Evolutionary conservation across 2,113 vertebrate species (phyloP).

Genomic region (Grus americana): DNA sequence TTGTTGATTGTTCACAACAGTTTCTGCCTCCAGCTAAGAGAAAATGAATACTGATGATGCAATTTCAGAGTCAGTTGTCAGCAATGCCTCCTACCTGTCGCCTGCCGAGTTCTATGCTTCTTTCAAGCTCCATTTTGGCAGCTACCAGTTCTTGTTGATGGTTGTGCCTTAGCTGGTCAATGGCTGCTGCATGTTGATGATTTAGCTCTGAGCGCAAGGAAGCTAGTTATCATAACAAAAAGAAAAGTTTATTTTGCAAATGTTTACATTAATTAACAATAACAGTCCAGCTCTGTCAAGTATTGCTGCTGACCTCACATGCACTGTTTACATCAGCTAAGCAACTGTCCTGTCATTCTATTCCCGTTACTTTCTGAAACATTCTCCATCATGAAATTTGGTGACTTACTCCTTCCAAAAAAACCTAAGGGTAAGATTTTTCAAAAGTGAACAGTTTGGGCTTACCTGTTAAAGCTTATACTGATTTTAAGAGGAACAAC

Average conservation of each 20-base stretch:
- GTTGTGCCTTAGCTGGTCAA: slow-evolving; percentile 90
- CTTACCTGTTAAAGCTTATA: not conserved
- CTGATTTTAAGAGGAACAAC: not conserved
- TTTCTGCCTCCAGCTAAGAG: not conserved
- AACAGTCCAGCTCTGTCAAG: not conserved
- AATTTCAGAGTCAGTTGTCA: not conserved
- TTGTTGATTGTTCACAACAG: not conserved
- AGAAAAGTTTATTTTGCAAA: not conserved
- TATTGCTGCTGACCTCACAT: not conserved
- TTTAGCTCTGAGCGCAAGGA: slow-evolving; percentile 95
- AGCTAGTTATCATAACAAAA: slow-evolving; percentile 71
- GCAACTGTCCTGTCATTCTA: not conserved
- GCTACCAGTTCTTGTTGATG: slow-evolving; percentile 90
- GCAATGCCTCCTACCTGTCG: slow-evolving; percentile 78
- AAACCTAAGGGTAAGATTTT: not conserved
- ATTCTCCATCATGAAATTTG: not conserved
- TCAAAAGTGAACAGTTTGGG: not conserved
- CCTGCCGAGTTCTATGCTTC: slow-evolving; percentile 86
- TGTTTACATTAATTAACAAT: not conserved
- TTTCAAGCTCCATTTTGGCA: slow-evolving; percentile 89
- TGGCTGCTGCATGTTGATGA: slow-evolving; percentile 92
- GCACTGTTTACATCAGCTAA: not conserved
- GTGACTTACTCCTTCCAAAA: not conserved
- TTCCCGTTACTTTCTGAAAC: not conserved
- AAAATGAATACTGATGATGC: not conserved